Evolutionary conservation across 2,888 invertebrate species (phyloP).

Genomic region (Bellardia bayeri): DNA sequence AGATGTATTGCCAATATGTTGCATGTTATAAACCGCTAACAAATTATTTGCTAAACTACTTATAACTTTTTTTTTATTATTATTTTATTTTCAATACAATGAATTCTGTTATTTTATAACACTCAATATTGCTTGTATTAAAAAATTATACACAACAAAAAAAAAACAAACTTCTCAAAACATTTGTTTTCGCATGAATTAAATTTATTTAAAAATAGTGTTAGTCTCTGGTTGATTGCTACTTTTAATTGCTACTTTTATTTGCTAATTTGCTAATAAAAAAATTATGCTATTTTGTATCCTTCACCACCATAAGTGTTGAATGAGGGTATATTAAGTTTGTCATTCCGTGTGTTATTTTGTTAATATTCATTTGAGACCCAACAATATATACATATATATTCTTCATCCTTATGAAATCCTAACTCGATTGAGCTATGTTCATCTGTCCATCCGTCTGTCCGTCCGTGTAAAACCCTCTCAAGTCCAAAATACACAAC

Average conservation of each 20-base stretch:
- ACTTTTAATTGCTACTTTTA: no score
- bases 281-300: conserved; percentile 1
- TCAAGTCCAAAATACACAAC: no score
- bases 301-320: no score
- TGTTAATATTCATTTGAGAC: no score
- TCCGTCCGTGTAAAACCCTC: no score
- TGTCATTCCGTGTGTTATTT: no score
- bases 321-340: no score
- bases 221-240: conserved; percentile 35
- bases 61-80: conserved; percentile 6
- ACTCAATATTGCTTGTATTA: not conserved
- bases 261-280: conserved; percentile 22
- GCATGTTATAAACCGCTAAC: conserved; percentile 47
- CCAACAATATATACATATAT: no score
- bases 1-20: conserved; percentile 31
- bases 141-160: not conserved
- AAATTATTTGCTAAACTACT: conserved; percentile 50
- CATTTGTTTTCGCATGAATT: conserved; percentile 44
- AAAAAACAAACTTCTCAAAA: conserved; percentile 8
- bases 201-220: conserved; percentile 6
- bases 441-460: no score
- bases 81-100: conserved; percentile 15
- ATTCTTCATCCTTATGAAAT: no score
- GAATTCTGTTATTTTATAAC: conserved; percentile 38
- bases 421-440: no score